Evolutionary conservation across 2,888 invertebrate species (phyloP).

Genomic region (Netelia inedita): DNA sequence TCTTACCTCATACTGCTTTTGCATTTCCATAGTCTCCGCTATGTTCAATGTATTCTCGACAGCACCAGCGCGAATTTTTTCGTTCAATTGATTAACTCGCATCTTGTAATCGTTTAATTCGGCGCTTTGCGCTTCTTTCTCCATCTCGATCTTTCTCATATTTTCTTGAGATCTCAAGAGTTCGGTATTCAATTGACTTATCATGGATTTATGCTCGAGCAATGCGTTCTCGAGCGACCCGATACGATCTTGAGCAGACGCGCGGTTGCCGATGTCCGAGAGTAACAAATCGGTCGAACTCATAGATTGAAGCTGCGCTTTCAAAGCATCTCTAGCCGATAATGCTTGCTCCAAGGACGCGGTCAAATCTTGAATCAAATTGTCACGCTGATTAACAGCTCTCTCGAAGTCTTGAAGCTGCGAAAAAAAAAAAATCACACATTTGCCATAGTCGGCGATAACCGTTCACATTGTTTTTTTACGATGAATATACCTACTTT

Average conservation of each 20-base stretch:
- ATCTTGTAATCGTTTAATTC: constrained; percentile 82
- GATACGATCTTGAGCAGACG: constrained; percentile 70
- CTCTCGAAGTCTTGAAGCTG: constrained; percentile 91
- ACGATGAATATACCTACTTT: constrained; percentile 86
- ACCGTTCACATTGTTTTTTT: neutral
- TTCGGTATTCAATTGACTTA: constrained; percentile 74
- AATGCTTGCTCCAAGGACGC: constrained; percentile 90
- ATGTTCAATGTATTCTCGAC: constrained; percentile 75
- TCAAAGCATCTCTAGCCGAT: constrained; percentile 88
- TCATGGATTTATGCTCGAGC: constrained; percentile 73
- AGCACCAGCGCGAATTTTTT: constrained; percentile 76
- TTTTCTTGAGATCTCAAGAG: constrained; percentile 74
- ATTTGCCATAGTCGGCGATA: too few species aligned
- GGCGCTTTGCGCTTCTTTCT: constrained; percentile 86
- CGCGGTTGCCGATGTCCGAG: constrained; percentile 55
- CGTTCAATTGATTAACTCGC: constrained; percentile 79
- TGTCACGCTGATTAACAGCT: constrained; percentile 90
- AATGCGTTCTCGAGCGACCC: constrained; percentile 78
- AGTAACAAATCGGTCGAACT: constrained; percentile 83
- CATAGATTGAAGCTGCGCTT: constrained; percentile 87
- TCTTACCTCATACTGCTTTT: constrained; percentile 80
- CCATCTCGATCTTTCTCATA: constrained; percentile 86
- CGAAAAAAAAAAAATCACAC: constrained; percentile 9
- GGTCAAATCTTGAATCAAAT: constrained; percentile 90
- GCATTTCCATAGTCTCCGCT: constrained; percentile 76